Percentiles rank a stretch among this genome's conserved stretches.
Conservation (phyloP, 2,888 invertebrate species). For the Eupithecia dodoneata region DNA sequence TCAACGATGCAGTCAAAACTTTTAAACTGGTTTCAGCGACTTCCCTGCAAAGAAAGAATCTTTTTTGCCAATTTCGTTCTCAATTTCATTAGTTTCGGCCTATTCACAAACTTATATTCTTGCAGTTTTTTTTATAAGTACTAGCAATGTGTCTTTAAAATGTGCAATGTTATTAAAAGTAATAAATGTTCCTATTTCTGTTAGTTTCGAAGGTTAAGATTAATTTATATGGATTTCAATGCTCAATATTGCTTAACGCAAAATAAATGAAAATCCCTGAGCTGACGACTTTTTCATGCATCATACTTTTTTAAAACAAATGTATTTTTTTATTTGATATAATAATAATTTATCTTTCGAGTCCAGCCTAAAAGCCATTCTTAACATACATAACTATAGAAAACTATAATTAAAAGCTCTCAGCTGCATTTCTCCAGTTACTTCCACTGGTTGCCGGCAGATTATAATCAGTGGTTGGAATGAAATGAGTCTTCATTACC, state of each 20-base stretch:
- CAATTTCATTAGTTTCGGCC: not conserved
- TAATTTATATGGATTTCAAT: not conserved
- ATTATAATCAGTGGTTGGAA: not conserved
- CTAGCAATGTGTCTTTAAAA: too few relatives aligned
- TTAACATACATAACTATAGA: not conserved
- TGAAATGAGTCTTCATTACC: not conserved
- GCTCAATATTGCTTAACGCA: not conserved
- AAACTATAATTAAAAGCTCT: not conserved
- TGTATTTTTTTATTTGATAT: too few relatives aligned
- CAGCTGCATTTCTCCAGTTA: constrained; percentile 1
- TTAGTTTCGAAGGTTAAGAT: not conserved
- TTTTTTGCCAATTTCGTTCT: not conserved
- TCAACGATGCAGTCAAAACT: not conserved
- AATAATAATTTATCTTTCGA: too few relatives aligned
- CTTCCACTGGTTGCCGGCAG: not conserved
- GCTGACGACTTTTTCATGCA: too few relatives aligned
- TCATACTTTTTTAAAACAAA: too few relatives aligned
- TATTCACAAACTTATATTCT: not conserved
- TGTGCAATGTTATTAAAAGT: too few relatives aligned
- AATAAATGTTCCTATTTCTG: too few relatives aligned
- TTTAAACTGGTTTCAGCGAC: constrained; percentile 2
- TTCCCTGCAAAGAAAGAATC: not conserved
- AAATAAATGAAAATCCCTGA: not conserved
- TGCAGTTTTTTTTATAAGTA: not conserved
- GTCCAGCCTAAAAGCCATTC: not conserved